Conservation (phyloP, 2,888 invertebrate species). For the Heliconius erato region DNA sequence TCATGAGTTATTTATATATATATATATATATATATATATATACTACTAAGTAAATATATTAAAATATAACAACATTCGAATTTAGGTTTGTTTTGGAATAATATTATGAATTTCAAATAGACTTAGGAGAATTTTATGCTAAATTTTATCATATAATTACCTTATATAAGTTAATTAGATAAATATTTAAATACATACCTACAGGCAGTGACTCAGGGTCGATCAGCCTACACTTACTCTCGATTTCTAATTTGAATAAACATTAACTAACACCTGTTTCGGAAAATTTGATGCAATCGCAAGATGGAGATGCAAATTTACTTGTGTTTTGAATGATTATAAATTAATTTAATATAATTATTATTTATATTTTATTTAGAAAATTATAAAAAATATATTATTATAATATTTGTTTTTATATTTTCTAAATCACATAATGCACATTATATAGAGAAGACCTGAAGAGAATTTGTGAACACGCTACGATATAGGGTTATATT, state of each 20-base stretch:
- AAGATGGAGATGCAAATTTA: neutral
- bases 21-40: too few species aligned
- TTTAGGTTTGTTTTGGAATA: neutral
- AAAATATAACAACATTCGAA: neutral
- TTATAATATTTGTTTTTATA: neutral
- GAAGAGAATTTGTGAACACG: neutral
- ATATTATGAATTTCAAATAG: conserved; percentile 1
- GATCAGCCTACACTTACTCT: conserved; percentile 61
- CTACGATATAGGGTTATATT: neutral
- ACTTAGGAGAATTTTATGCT: neutral
- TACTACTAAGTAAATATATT: neutral
- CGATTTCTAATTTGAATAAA: conserved; percentile 59
- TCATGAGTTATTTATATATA: too few species aligned
- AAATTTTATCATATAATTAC: conserved; percentile 25
- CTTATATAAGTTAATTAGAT: conserved; percentile 32
- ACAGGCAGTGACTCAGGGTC: conserved; percentile 63
- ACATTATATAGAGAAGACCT: neutral
- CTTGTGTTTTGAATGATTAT: neutral
- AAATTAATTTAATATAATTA: too few species aligned
- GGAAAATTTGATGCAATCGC: neutral
- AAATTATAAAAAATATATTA: too few species aligned
- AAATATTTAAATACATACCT: conserved; percentile 39
- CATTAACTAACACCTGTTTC: conserved; percentile 8
- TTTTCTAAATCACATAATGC: neutral
- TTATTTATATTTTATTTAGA: too few species aligned